A percentile compares a stretch with the other conserved stretches of the same genome.
These are phyloP conservation scores for Drosophila tsacasi DNA, from an alignment of 1,140 invertebrate species.

Conservation along the genomic window DNA sequence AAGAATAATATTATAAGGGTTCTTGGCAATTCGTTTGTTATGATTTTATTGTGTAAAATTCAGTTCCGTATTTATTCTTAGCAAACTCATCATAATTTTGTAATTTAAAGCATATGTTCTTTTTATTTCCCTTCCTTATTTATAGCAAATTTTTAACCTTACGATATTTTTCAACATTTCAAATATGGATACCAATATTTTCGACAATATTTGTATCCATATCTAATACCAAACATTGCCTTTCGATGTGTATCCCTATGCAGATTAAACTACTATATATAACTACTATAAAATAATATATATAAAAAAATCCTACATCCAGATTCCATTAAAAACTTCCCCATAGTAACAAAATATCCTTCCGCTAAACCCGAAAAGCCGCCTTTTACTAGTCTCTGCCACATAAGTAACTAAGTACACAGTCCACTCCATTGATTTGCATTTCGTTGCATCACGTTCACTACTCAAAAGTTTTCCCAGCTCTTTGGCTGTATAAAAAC, in stretches of 20 bases:
- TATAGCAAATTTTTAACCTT: too few relatives aligned
- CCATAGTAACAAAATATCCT: constrained; percentile 4
- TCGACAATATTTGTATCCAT: not conserved
- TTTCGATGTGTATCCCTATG: not conserved
- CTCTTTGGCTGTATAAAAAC: constrained; percentile 21
- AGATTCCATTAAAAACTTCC: not conserved
- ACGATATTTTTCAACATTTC: not conserved
- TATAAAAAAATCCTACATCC: too few relatives aligned
- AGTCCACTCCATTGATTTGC: constrained; percentile 10
- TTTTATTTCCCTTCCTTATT: too few relatives aligned
- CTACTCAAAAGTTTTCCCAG: constrained; percentile 7
- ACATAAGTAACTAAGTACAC: not conserved
- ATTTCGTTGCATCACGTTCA: constrained; percentile 36
- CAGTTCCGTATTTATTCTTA: not conserved
- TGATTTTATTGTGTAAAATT: not conserved
- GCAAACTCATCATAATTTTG: too few relatives aligned
- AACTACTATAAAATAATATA: too few relatives aligned
- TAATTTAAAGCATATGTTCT: too few relatives aligned
- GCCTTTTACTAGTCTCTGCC: not conserved
- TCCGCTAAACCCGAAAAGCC: not conserved
- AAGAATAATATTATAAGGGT: too few relatives aligned
- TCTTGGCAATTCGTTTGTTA: not conserved
- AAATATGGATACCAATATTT: not conserved
- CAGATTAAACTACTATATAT: not conserved
- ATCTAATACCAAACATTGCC: not conserved